Base-by-base conservation (phyloP, 2,888 invertebrate species). In the Pyrrhosoma nymphula region DNA sequence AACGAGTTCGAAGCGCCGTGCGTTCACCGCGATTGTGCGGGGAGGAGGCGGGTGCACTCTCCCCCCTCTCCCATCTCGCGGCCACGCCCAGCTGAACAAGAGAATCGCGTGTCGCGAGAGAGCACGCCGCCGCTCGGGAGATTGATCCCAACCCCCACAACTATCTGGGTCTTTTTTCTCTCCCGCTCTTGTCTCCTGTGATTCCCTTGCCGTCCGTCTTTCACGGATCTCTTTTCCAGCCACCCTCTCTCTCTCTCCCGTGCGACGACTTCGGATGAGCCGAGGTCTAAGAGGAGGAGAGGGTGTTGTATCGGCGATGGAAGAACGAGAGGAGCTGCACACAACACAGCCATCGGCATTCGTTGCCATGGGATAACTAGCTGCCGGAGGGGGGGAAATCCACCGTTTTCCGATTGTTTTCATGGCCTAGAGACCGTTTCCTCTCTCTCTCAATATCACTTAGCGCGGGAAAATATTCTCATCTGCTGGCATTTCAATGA, bases 351-450 rank as follows among this genome's bases (percentile, higher is more conserved):
- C 47, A 47, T 47, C 47, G 47, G 30, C 35, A 35, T 82, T 82
- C 82, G 82, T 35, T 14, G 30, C 35, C 8, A 26, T 82, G 82
- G 63, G 39, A 35, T 91, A 91, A 63, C 55, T 75, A 47, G 93
- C 39, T 69, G 93, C 47, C 93, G 93, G 91, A n/a, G 63, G 26
- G 39, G 39, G 23, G 47, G 63, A 63, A 16, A 93, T 93, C 93
- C 93, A 93, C 93, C 93, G 93, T 93, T 93, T 26, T 26, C 69
- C 69, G 75, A 47, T 93, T 93, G 93, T 93, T 93, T 93, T 93
- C 75, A 93, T 93, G 93, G 93, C 93, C 93, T 93, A 75, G 75
- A 93, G 93, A 93, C 93, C 69, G 93, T 93, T 93, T 75, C 20
- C 60, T 20, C 60, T 60, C 60, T 12, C 60, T 12, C 16, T 39